A percentile compares a stretch with the other conserved stretches of the same genome.
These are phyloP conservation scores for Drosophila lacteicornis DNA, from an alignment of 1,140 invertebrate genomes.

Conservation along the genomic window DNA sequence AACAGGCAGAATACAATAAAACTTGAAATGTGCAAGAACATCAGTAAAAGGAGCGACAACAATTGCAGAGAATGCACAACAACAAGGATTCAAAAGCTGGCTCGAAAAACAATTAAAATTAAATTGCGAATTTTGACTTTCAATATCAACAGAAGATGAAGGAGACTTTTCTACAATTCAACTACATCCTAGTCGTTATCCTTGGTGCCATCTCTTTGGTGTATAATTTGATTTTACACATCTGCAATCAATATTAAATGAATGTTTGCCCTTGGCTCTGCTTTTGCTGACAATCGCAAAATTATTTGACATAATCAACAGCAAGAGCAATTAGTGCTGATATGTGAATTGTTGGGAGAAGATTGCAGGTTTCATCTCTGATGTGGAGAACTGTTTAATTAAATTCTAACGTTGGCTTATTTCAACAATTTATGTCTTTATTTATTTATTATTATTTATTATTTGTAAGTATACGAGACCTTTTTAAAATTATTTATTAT, in stretches of 20 bases:
- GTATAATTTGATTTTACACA: slow-evolving; percentile 57
- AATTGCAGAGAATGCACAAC: not conserved
- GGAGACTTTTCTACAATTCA: slow-evolving; percentile 18
- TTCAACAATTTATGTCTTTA: not conserved
- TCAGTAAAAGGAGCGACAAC: slow-evolving; percentile 22
- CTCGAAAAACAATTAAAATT: slow-evolving; percentile 71
- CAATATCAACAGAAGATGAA: slow-evolving; percentile 25
- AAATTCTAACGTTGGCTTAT: not conserved
- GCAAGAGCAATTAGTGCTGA: slow-evolving; percentile 34
- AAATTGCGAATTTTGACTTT: slow-evolving; percentile 48
- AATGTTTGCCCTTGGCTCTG: slow-evolving; percentile 43
- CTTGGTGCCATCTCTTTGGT: slow-evolving; percentile 15
- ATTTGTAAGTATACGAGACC: no score
- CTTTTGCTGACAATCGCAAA: slow-evolving; percentile 30
- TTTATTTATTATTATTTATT: not conserved
- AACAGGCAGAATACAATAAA: slow-evolving; percentile 39
- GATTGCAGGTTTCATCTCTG: slow-evolving; percentile 1
- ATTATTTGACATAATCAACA: slow-evolving; percentile 61
- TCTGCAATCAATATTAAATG: slow-evolving; percentile 70
- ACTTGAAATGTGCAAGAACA: slow-evolving; percentile 21
- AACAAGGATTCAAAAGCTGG: slow-evolving; percentile 20
- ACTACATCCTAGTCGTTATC: slow-evolving; percentile 4
- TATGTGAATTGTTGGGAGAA: not conserved
- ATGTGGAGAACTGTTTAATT: slow-evolving; percentile 2
- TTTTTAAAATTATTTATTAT: not conserved